Base-by-base conservation (phyloP, 2,888 invertebrate genomes). In the Drosophila affinis region DNA sequence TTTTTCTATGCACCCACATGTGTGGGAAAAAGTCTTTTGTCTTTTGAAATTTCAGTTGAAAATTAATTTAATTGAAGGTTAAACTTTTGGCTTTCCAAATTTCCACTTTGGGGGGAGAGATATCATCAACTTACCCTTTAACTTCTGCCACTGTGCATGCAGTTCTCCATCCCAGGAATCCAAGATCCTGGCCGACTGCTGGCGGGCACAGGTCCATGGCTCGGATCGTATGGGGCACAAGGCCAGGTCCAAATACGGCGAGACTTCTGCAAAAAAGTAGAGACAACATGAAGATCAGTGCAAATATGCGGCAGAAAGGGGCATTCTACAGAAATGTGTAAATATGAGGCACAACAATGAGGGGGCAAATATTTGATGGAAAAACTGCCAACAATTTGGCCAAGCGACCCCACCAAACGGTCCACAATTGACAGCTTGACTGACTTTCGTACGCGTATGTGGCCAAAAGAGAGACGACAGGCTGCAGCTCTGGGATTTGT, bases 131-230 rank as follows among this genome's bases (percentile, higher is more conserved):
- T 82, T 75, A 92, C 92, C 91, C 88, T 92, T 92, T n/a, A 92
- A 73, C 63, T 91, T 90, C 51, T 90, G 90, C 91, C 91, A 92
- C 62, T 91, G 90, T 24, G 76, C 58, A 29, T 87, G 73, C 21
- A 92, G 63, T 51, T 91, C 90, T 51, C 75, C 81, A 63, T 91
- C 91, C 90, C 91, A 91, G 32, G 83, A 79, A 67, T 92, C 90
- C 77, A 94, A 89, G 49, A 94, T 91, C 57, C 93, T 93, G 48
- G 93, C 93, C 3, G 94, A 93, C 75, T 93, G 93, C 69, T 93
- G 92, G 45, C 92, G 92, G 4, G 94, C 93, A 92, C 94, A 94
- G 9, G 87, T 87, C 94, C 94, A 94, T 9, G 93, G 92, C 44
- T 94, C 92, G 0, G 92, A 89, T 10, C 93, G 91, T 0, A 92